Evolutionary conservation across 2,797 vertebrate genomes (phyloP), one percentile per base, ranked within the genome.

Genomic region (Anolis apletophallus): DNA sequence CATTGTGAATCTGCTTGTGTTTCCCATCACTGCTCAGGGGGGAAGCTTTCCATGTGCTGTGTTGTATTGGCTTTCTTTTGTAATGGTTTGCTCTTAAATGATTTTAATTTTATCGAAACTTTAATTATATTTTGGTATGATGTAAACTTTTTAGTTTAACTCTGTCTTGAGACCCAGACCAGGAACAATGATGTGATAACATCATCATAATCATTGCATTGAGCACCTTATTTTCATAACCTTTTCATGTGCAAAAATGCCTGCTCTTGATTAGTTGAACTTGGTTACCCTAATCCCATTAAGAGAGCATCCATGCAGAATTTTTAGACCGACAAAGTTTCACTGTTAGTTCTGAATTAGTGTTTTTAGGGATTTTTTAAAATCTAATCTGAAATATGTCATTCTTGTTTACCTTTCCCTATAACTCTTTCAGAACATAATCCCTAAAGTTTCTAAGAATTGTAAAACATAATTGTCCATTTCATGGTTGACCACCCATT

Each of bases 211-310:
- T 46, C 46, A 46, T 46, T 46, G 46, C n/a, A 71, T 32, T n/a
- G 14, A 16, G 13, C 40, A 71, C 50, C 10, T 85, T 50, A 78
- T 12, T 67, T 61, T 77, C 61, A 77, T 77, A 85, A 85, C 68
- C 46, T 46, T 84, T 77, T 77, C 46, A 54, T 67, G 46, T 76
- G 83, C 26, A 69, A 85, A 71, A 59, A 14, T 59, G 34, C 14
- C 52, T 79, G 78, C 79, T 77, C 76, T 59, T 76, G 52, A 46
- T 40, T 57, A 57, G 64, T 79, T 78, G 55, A 79, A 40, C 32
- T 40, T 83, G 69, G 21, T 85, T 52, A 74, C 54, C 67, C 55
- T 85, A 79, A 85, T 59, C 67, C 34, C 17, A 40, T 55, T 85
- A 46, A 85, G 19, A 61, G 68, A 36, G 34, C 55, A 67, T 64